Conservation (phyloP, 2,888 invertebrate species). For the Agonopterix heracliana region DNA sequence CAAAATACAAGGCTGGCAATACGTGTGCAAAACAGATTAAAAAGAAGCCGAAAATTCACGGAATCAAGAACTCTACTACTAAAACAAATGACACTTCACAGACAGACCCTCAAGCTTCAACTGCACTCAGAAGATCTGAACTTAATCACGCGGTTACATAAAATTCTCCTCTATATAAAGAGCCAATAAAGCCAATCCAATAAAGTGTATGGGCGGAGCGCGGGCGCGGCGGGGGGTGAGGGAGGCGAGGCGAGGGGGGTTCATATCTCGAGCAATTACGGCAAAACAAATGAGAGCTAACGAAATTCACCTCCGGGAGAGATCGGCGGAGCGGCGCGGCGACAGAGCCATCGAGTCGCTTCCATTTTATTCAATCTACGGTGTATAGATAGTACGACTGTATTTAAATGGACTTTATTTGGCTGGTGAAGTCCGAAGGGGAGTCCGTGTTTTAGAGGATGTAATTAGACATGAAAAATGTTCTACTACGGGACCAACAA, state of each 20-base stretch:
- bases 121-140: not conserved
- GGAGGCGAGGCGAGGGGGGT: slow-evolving; percentile 20
- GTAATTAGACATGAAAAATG: no score
- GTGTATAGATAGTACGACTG: no score
- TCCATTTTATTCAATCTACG: no score
- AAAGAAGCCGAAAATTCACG: not conserved
- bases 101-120: not conserved
- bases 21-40: no score
- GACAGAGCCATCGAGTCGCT: slow-evolving; percentile 23
- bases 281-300: slow-evolving; percentile 71
- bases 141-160: slow-evolving; percentile 52
- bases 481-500: no score
- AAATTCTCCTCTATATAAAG: slow-evolving; percentile 38
- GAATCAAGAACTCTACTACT: not conserved
- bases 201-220: slow-evolving; percentile 28
- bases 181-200: slow-evolving; percentile 58
- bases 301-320: slow-evolving; percentile 67
- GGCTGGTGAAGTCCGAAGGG: no score
- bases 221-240: slow-evolving; percentile 23
- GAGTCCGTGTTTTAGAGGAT: no score
- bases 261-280: slow-evolving; percentile 70
- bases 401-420: no score
- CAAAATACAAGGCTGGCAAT: no score
- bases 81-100: not conserved
- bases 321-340: slow-evolving; percentile 24